A percentile compares a stretch with the other conserved stretches of the same genome.
Conservation (phyloP, 1,140 invertebrate species). For the Eumaeus atala region DNA sequence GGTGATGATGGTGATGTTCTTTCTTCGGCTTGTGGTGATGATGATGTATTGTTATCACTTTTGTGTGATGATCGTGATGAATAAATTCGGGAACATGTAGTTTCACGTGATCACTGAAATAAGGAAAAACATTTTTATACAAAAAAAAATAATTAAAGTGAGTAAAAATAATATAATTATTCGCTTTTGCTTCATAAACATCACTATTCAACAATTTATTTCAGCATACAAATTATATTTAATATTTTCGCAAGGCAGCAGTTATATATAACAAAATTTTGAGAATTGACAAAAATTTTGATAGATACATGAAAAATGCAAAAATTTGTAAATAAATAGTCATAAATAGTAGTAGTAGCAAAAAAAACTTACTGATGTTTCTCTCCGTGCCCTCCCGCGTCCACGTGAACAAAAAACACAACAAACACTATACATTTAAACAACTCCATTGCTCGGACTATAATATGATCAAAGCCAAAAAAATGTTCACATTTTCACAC, state of each 20-base stretch:
- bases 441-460: slow-evolving; percentile 40
- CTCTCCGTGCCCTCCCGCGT: slow-evolving; percentile 55
- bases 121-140: slow-evolving; percentile 23
- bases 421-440: slow-evolving; percentile 47
- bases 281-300: too few relatives aligned
- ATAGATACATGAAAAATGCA: background rate
- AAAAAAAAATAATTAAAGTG: slow-evolving; percentile 3
- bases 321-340: background rate
- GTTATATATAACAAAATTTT: too few relatives aligned
- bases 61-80: slow-evolving; percentile 75
- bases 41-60: slow-evolving; percentile 74
- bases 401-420: slow-evolving; percentile 40
- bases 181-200: slow-evolving; percentile 15
- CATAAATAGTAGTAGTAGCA: background rate
- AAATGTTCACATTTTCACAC: slow-evolving; percentile 50
- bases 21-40: slow-evolving; percentile 67
- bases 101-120: slow-evolving; percentile 73
- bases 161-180: slow-evolving; percentile 2
- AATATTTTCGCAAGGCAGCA: too few relatives aligned
- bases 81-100: slow-evolving; percentile 76
- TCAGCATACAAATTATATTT: too few relatives aligned
- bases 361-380: slow-evolving; percentile 52
- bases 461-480: slow-evolving; percentile 9
- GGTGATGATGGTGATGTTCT: slow-evolving; percentile 58
- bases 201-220: slow-evolving; percentile 3